These are phyloP conservation scores for Euwallacea similis DNA, from an alignment of 1,140 invertebrate species.

Conservation along the genomic window DNA sequence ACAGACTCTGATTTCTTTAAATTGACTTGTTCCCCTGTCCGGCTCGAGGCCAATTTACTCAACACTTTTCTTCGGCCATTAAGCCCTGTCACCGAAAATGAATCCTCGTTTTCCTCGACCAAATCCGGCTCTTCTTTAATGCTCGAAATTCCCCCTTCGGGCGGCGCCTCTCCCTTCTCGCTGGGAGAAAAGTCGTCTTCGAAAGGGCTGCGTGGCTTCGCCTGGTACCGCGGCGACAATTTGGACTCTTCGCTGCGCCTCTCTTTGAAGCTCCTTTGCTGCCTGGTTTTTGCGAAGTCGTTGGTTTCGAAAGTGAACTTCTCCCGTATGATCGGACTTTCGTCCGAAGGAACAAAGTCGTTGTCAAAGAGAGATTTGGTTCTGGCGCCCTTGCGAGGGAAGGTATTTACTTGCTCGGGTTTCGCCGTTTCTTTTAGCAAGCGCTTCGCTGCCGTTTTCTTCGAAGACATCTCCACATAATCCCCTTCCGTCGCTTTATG, in stretches of 20 bases:
- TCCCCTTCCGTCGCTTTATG: slow-evolving; percentile 43
- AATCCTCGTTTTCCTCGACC: slow-evolving; percentile 43
- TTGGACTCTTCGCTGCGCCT: slow-evolving; percentile 27
- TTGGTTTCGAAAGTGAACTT: slow-evolving; percentile 49
- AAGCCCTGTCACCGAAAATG: slow-evolving; percentile 32
- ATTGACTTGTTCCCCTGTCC: slow-evolving; percentile 39
- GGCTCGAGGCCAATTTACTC: slow-evolving; percentile 9
- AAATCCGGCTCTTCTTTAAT: slow-evolving; percentile 47
- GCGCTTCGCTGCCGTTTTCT: slow-evolving; percentile 44
- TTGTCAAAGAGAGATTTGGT: slow-evolving; percentile 69
- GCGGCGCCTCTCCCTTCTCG: slow-evolving; percentile 32
- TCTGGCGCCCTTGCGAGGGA: slow-evolving; percentile 46
- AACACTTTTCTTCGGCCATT: slow-evolving; percentile 35
- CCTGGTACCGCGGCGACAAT: slow-evolving; percentile 49
- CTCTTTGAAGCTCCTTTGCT: background rate
- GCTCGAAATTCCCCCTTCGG: slow-evolving; percentile 43
- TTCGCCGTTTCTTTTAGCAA: slow-evolving; percentile 17
- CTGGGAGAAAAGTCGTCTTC: slow-evolving; percentile 72
- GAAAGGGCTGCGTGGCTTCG: slow-evolving; percentile 64
- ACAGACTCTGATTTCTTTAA: slow-evolving; percentile 81
- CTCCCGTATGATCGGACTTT: slow-evolving; percentile 39
- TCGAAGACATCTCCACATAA: slow-evolving; percentile 38
- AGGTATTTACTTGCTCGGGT: slow-evolving; percentile 44
- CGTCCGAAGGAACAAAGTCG: slow-evolving; percentile 60
- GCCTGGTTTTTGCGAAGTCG: background rate